A percentile compares a stretch with the other conserved stretches of the same genome.
phyloP scores from a whole-genome alignment of 2,888 invertebrate species.

The Latrodectus elegans region DNA sequence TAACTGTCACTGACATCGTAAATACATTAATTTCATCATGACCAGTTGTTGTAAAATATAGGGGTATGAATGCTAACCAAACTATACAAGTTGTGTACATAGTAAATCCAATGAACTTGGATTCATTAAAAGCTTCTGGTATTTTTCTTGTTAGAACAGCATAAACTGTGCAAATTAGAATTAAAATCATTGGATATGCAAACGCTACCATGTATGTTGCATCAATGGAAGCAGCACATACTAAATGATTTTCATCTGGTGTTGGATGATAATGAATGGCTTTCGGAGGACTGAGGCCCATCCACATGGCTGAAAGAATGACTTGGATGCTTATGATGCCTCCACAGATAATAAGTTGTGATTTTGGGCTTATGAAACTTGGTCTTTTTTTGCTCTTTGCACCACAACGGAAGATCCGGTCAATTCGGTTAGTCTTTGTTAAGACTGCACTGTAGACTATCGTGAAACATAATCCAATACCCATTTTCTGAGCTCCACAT shows the following conservation, averaged over 20 bases:
- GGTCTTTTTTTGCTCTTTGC: conserved; percentile 75
- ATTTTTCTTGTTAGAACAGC: conserved; percentile 76
- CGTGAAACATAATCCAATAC: conserved; percentile 75
- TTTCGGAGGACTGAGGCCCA: conserved; percentile 90
- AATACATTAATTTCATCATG: conserved; percentile 88
- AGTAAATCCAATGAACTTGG: conserved; percentile 79
- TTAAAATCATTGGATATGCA: conserved; percentile 91
- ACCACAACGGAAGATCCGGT: conserved; percentile 73
- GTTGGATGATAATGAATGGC: conserved; percentile 94
- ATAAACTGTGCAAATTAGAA: conserved; percentile 80
- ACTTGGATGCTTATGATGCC: conserved; percentile 74
- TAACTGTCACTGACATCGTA: conserved; percentile 96
- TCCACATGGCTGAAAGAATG: conserved; percentile 92
- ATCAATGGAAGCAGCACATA: conserved; percentile 90
- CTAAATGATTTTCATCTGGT: conserved; percentile 92
- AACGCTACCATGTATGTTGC: conserved; percentile 82
- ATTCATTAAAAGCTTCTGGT: conserved; percentile 77
- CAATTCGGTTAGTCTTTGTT: conserved; percentile 75
- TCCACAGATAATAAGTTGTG: conserved; percentile 76
- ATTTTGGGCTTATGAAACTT: conserved; percentile 76
- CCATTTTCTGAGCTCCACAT: conserved; percentile 75
- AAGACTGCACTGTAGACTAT: conserved; percentile 76
- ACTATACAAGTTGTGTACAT: conserved; percentile 93
- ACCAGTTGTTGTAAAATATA: conserved; percentile 80
- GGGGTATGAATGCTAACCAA: conserved; percentile 77